phyloP scores from a whole-genome alignment of 2,888 invertebrate genomes.

The Nephrotoma guestfalica region DNA sequence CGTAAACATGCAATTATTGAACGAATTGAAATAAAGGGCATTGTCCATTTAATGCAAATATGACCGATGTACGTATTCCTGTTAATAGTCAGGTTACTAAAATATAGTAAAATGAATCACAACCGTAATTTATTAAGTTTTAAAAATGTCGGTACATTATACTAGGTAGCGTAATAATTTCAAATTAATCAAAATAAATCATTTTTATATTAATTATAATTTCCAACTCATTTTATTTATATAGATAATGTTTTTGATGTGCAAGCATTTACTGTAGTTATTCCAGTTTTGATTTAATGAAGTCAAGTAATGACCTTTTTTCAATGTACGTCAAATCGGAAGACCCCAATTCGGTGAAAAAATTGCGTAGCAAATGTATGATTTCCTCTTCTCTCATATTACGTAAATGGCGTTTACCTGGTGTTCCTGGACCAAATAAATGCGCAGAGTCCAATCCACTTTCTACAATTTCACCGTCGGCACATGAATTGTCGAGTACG shows the following conservation, averaged over 20 bases:
- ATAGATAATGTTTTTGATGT: neutral
- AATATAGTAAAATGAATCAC: neutral
- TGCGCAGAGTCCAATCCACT: conserved; percentile 31
- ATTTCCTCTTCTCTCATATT: conserved; percentile 18
- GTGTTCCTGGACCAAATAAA: neutral
- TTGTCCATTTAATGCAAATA: neutral
- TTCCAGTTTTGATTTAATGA: neutral
- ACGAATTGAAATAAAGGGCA: neutral
- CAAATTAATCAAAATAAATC: neutral
- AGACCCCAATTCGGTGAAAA: neutral
- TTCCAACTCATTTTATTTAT: neutral
- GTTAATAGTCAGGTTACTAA: neutral
- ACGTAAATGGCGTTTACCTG: conserved; percentile 26
- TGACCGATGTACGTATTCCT: neutral
- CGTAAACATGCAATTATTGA: neutral
- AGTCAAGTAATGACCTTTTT: neutral
- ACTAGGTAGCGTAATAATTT: neutral
- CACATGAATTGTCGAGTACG: neutral
- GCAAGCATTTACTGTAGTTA: neutral
- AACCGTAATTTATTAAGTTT: neutral
- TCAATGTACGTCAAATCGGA: neutral
- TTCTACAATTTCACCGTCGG: conserved; percentile 24
- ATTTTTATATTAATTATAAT: neutral
- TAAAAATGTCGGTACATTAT: neutral
- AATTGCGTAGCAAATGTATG: neutral